Evolutionary conservation across 2,113 vertebrate species (phyloP).

Genomic region (Camelus dromedarius): DNA sequence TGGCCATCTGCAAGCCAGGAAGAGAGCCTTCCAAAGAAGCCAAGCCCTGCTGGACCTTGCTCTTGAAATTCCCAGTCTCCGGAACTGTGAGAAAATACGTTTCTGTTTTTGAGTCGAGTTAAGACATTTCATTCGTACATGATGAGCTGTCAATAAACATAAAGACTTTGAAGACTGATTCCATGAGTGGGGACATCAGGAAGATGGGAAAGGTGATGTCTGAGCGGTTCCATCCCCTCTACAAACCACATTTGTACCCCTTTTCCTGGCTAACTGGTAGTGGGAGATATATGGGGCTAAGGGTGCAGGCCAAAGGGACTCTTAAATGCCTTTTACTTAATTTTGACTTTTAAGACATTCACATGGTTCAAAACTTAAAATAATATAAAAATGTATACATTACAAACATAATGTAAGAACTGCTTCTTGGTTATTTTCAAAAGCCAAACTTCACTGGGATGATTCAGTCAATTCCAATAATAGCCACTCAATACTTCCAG

Average conservation of each 20-base stretch:
- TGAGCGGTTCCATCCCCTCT: background rate
- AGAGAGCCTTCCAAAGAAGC: background rate
- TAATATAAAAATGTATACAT: background rate
- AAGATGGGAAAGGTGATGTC: background rate
- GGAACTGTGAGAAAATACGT: background rate
- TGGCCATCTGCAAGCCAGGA: background rate
- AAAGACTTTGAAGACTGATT: background rate
- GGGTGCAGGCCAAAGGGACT: background rate
- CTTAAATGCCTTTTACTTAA: background rate
- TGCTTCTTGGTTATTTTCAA: background rate
- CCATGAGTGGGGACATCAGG: background rate
- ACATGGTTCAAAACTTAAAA: background rate
- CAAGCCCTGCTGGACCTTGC: background rate
- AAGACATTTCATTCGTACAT: background rate
- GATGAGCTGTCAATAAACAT: background rate
- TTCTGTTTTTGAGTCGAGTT: background rate
- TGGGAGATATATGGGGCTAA: background rate
- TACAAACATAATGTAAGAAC: background rate
- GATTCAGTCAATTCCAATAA: background rate
- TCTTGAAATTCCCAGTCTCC: background rate
- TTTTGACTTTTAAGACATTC: background rate
- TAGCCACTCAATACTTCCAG: background rate
- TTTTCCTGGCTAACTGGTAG: background rate
- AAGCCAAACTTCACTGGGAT: background rate
- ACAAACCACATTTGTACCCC: background rate